Evolutionary conservation across 2,797 vertebrate genomes (phyloP), one percentile per base, ranked within the genome.

Genomic region (Sebastes alutus): DNA sequence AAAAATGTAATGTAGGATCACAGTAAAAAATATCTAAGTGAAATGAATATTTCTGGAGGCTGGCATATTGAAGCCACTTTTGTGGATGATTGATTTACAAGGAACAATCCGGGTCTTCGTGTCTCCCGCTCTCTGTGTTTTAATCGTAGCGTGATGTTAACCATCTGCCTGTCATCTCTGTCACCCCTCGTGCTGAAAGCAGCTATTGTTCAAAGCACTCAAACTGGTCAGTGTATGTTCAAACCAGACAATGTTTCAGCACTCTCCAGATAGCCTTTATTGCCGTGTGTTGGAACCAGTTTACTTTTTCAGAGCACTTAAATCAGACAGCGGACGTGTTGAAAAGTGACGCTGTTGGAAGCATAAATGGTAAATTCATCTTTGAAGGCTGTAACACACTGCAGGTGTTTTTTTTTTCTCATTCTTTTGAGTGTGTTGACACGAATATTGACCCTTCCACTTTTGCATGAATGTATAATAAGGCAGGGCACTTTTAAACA

Each of bases 111-210:
- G 14, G 3, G 60, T 78, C 54, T 75, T 77, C 75, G 75, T 80
- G 68, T 76, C 70, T 82, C 33, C 59, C 61, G 70, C 65, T 75
- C 55, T 78, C 61, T 38, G 73, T 2, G 11, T 76, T 71, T 78
- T n/a, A 84, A 4, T 84, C 73, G 6, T 74, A 33, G 72, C 63
- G 62, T 79, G 87, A 89, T 84, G 72, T 58, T 76, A 86, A 90
- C 82, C 84, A 86, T 88, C 82, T 92, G 87, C 86, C 76, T 90
- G 86, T 91, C 87, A 84, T 87, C 81, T 83, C 82, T 84, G 82
- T 84, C 81, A 29, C 78, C 86, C 23, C 27, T 7, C 5, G 69
- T 64, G 76, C 69, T 93, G 88, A 94, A 91, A 89, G 89, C 77
- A 79, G 79, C 18, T 72, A 78, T 93, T 91, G 88, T 91, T 87